Conservation (phyloP, 2,113 vertebrate species). For the Empidonax traillii region DNA sequence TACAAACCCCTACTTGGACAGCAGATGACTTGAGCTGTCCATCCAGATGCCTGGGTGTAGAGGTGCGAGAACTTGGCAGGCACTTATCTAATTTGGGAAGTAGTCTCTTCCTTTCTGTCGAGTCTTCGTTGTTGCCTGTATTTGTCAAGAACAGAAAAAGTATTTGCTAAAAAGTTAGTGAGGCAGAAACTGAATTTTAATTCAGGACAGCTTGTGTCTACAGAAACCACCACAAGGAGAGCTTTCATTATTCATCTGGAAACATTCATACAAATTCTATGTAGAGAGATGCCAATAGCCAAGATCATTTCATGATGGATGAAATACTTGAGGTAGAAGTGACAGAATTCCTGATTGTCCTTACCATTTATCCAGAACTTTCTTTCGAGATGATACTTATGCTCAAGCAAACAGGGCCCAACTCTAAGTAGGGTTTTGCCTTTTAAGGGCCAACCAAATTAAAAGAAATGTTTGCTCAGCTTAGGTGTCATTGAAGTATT, state of each 20-base stretch:
- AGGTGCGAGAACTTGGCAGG: background rate
- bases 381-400: background rate
- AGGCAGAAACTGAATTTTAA: background rate
- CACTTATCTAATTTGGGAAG: background rate
- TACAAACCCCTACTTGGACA: background rate
- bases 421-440: background rate
- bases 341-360: background rate
- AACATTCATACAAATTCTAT: background rate
- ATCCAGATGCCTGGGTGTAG: background rate
- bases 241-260: background rate
- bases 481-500: background rate
- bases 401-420: background rate
- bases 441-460: background rate
- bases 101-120: background rate
- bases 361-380: background rate
- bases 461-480: background rate
- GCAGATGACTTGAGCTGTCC: conserved; percentile 4
- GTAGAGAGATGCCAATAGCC: background rate
- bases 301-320: background rate
- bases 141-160: background rate
- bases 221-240: too few species aligned
- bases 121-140: background rate
- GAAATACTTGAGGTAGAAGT: background rate
- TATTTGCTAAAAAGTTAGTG: background rate
- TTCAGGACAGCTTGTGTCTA: background rate